Evolutionary conservation across 2,113 vertebrate genomes (phyloP).

Genomic region (Perccottus glenii): DNA sequence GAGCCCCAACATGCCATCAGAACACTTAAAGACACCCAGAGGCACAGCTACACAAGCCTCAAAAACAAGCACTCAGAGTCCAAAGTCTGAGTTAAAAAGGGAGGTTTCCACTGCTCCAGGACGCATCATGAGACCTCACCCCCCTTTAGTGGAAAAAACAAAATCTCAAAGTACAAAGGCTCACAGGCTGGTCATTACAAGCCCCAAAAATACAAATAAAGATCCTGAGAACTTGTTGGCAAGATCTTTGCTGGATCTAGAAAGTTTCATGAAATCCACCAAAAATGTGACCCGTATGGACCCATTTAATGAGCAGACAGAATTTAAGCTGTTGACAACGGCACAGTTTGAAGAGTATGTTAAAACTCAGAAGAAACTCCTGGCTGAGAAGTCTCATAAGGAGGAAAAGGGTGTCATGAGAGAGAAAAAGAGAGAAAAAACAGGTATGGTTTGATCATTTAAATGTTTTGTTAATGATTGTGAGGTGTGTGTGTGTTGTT

Average conservation of each 20-base stretch:
- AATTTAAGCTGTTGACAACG: constrained; percentile 73
- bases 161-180: background rate
- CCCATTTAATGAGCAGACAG: constrained; percentile 46
- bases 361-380: constrained; percentile 41
- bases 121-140: constrained; percentile 20
- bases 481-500: background rate
- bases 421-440: constrained; percentile 43
- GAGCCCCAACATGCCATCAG: constrained; percentile 42
- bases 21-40: background rate
- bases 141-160: background rate
- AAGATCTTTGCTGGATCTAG: background rate
- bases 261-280: background rate
- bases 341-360: constrained; percentile 59
- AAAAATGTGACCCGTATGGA: constrained; percentile 25
- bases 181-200: constrained; percentile 1
- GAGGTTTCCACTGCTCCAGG: constrained; percentile 59
- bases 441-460: too few species aligned
- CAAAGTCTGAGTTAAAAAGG: constrained; percentile 48
- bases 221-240: constrained; percentile 14
- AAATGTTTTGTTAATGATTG: background rate
- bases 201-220: constrained; percentile 33
- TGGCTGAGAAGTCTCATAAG: constrained; percentile 4
- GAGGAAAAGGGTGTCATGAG: constrained; percentile 31
- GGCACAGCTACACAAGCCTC: background rate
- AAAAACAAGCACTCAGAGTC: background rate